Evolutionary conservation across 1,140 invertebrate genomes (phyloP).

Genomic region (Drosophila virilis): DNA sequence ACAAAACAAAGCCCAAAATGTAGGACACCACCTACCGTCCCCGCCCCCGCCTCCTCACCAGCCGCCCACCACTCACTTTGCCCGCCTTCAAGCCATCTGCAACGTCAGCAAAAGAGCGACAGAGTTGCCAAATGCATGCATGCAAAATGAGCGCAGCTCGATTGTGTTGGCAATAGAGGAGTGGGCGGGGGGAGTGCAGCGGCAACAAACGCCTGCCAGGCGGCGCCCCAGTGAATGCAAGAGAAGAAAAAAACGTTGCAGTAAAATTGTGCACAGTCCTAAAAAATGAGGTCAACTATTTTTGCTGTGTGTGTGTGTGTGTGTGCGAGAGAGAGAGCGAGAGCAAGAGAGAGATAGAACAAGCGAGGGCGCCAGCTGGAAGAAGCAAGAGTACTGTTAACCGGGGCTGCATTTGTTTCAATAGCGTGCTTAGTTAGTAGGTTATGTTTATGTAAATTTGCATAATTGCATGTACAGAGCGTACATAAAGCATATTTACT

Average conservation of each 20-base stretch:
- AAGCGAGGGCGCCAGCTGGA: background rate
- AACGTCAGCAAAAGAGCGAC: slow-evolving; percentile 64
- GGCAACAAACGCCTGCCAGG: slow-evolving; percentile 63
- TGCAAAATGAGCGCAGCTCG: slow-evolving; percentile 67
- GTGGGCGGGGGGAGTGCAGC: slow-evolving; percentile 8
- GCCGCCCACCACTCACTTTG: background rate
- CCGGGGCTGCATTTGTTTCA: slow-evolving; percentile 65
- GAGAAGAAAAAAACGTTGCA: slow-evolving; percentile 61
- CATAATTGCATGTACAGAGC: slow-evolving; percentile 65
- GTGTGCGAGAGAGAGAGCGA: background rate
- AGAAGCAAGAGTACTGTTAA: slow-evolving; percentile 25
- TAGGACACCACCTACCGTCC: slow-evolving; percentile 57
- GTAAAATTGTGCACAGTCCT: slow-evolving; percentile 73
- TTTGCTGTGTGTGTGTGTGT: slow-evolving; percentile 23
- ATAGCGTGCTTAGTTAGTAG: slow-evolving; percentile 80
- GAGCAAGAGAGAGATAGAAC: slow-evolving; percentile 5
- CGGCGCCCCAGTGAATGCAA: slow-evolving; percentile 63
- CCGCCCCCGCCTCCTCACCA: slow-evolving; percentile 4
- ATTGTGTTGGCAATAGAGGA: slow-evolving; percentile 20
- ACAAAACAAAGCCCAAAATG: slow-evolving; percentile 56
- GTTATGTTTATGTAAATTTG: slow-evolving; percentile 81
- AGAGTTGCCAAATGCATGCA: slow-evolving; percentile 73
- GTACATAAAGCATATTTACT: slow-evolving; percentile 38
- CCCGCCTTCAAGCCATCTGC: slow-evolving; percentile 10
- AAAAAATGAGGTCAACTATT: slow-evolving; percentile 82